phyloP scores from a whole-genome alignment of 2,113 vertebrate genomes.

The Pedionomus torquatus region DNA sequence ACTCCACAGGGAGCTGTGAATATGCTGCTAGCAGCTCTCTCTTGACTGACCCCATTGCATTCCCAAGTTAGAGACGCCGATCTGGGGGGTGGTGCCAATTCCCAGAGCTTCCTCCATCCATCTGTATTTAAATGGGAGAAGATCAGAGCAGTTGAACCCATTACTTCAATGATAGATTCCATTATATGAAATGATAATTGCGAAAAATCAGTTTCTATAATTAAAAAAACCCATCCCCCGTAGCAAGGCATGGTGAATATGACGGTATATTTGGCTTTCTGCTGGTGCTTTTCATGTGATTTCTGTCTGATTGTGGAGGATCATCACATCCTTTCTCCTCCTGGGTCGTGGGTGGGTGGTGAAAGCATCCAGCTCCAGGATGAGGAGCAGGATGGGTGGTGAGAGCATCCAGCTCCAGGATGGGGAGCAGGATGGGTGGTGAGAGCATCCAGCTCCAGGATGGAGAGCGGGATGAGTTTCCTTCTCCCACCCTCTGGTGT shows the following conservation, averaged over 20 bases:
- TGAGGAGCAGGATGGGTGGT: neutral
- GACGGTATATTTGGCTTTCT: neutral
- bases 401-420: neutral
- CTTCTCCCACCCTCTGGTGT: accelerated
- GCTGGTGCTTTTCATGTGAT: neutral
- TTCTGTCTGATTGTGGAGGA: neutral
- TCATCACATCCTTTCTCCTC: accelerated
- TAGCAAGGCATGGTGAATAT: neutral
- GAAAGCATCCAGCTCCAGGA: neutral
- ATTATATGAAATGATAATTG: neutral
- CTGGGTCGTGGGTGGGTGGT: accelerated
- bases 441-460: too few species aligned
- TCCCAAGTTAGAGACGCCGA: neutral
- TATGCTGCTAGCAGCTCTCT: neutral
- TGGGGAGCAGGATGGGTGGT: accelerated
- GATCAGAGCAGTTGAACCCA: neutral
- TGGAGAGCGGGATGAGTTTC: neutral
- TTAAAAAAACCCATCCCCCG: neutral
- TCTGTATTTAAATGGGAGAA: conserved; percentile 13
- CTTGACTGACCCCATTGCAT: neutral
- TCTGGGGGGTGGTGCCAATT: conserved; percentile 10
- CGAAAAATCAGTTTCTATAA: neutral
- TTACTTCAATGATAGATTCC: conserved; percentile 24
- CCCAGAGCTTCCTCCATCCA: neutral
- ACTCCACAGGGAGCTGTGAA: neutral